These are phyloP conservation scores for Sebastes minor DNA, from an alignment of 2,797 vertebrate genomes.

Conservation along the genomic window DNA sequence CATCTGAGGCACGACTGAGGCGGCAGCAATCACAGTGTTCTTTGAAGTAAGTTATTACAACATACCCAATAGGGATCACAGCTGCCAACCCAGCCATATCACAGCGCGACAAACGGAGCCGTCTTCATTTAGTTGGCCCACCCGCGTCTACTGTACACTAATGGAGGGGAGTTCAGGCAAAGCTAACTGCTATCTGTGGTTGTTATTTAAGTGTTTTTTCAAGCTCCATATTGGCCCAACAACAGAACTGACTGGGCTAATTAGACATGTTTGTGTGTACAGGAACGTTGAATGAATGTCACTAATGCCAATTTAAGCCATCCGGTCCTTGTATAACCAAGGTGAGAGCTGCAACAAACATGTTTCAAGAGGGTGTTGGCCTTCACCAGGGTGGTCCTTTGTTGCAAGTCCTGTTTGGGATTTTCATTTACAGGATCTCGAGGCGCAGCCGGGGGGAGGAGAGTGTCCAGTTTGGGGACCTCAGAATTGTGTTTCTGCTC, in stretches of 20 bases:
- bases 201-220: slow-evolving; percentile 8
- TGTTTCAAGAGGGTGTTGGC: too few species aligned
- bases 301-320: too few species aligned
- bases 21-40: slow-evolving; percentile 33
- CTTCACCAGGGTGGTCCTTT: too few species aligned
- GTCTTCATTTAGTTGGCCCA: slow-evolving; percentile 37
- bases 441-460: too few species aligned
- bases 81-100: slow-evolving; percentile 29
- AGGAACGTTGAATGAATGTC: not conserved
- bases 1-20: slow-evolving; percentile 28
- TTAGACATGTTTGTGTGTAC: slow-evolving; percentile 1
- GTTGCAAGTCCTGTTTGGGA: too few species aligned
- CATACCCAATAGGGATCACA: slow-evolving; percentile 26
- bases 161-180: slow-evolving; percentile 6
- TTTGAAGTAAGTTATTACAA: slow-evolving; percentile 57
- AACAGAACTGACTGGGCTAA: not conserved
- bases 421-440: too few species aligned
- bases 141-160: slow-evolving; percentile 9
- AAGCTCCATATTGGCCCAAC: not conserved
- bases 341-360: too few species aligned
- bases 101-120: not conserved
- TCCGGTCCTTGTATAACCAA: too few species aligned
- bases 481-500: too few species aligned
- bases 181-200: not conserved
- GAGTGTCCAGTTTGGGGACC: too few species aligned